Evolutionary conservation across 2,113 vertebrate species (phyloP).

Genomic region (Petaurus breviceps): DNA sequence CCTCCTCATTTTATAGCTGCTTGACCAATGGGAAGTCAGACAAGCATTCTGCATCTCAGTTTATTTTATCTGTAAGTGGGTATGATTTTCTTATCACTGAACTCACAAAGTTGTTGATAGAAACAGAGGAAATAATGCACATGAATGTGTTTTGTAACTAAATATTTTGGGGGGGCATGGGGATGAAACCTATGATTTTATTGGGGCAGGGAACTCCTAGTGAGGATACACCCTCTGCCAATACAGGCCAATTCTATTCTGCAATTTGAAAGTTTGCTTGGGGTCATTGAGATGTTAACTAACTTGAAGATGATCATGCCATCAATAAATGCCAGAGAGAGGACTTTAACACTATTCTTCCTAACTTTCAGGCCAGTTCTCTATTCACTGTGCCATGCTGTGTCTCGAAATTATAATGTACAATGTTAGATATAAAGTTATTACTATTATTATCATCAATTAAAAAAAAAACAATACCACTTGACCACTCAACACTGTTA

Average conservation of each 20-base stretch:
- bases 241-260: neutral
- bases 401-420: neutral
- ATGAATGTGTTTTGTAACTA: neutral
- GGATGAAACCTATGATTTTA: neutral
- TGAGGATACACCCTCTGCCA: too few species aligned
- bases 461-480: neutral
- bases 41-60: neutral
- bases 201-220: neutral
- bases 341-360: neutral
- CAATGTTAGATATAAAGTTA: neutral
- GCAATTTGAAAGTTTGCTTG: neutral
- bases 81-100: neutral
- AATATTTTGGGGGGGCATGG: neutral
- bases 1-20: neutral
- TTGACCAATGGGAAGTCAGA: neutral
- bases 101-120: neutral
- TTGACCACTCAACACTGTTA: neutral
- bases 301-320: neutral
- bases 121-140: neutral
- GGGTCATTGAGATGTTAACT: neutral
- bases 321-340: neutral
- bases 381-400: neutral
- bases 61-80: neutral
- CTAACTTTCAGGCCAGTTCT: neutral
- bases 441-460: too few species aligned